These are phyloP conservation scores for Bombus waltoni DNA, from an alignment of 1,140 invertebrate species.

Conservation along the genomic window DNA sequence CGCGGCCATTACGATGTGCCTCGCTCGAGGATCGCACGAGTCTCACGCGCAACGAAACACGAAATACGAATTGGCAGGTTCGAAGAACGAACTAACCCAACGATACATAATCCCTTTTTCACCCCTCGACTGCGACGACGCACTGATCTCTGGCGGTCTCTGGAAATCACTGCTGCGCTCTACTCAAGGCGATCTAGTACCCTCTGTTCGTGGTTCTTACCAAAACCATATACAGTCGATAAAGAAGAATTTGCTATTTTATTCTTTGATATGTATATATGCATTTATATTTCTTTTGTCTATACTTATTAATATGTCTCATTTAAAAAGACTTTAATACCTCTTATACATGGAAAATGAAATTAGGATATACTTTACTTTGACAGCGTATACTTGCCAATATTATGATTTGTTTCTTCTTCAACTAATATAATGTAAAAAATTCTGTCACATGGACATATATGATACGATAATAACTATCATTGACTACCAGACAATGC, in stretches of 20 bases:
- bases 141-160: slow-evolving; percentile 46
- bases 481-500: not conserved
- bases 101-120: slow-evolving; percentile 50
- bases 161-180: slow-evolving; percentile 41
- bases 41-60: slow-evolving; percentile 38
- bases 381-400: not conserved
- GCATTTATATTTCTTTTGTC: not conserved
- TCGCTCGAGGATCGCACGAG: slow-evolving; percentile 43
- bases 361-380: not conserved
- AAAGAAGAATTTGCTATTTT: not conserved
- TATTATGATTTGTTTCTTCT: not conserved
- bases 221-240: not conserved
- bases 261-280: too few species aligned
- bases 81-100: slow-evolving; percentile 42
- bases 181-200: not conserved
- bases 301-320: not conserved
- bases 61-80: slow-evolving; percentile 50
- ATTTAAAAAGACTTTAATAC: not conserved
- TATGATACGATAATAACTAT: not conserved
- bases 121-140: slow-evolving; percentile 37
- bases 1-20: slow-evolving; percentile 59
- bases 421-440: not conserved
- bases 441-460: not conserved
- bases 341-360: not conserved
- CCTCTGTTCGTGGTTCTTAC: not conserved